Percentiles rank a stretch among this genome's conserved stretches.
Conservation (phyloP, 2,113 vertebrate species). For the Sorex fumeus region DNA sequence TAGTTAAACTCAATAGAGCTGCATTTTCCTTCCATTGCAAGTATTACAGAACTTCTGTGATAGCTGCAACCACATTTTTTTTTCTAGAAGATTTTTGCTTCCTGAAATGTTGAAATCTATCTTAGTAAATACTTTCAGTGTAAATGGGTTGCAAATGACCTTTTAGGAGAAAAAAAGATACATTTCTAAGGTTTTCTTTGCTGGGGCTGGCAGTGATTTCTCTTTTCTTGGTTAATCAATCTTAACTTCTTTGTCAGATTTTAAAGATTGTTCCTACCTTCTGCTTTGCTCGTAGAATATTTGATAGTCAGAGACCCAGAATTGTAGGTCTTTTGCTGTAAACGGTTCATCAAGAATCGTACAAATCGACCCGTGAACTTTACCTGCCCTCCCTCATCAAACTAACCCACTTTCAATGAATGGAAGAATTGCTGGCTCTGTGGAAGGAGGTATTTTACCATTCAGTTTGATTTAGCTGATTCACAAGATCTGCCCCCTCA, state of each 20-base stretch:
- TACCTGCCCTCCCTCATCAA: background rate
- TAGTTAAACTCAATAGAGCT: background rate
- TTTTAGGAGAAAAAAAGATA: too few relatives aligned
- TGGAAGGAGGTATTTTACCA: background rate
- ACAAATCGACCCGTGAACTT: background rate
- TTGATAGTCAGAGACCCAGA: background rate
- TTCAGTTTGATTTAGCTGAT: background rate
- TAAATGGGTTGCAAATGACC: background rate
- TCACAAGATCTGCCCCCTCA: background rate
- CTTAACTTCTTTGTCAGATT: background rate
- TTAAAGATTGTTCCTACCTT: background rate
- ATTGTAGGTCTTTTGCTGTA: background rate
- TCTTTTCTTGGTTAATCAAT: constrained; percentile 5
- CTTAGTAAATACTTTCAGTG: background rate
- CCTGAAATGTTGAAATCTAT: background rate
- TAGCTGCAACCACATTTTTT: background rate
- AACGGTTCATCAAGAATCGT: background rate
- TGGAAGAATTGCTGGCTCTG: background rate
- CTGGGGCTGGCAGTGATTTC: background rate
- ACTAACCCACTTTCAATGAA: background rate
- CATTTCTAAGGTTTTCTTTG: background rate
- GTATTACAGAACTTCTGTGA: too few relatives aligned
- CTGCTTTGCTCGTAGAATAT: background rate
- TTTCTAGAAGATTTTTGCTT: background rate
- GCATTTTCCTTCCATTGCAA: background rate